Percentiles rank a stretch among this genome's conserved stretches.
phyloP scores from a whole-genome alignment of 2,113 vertebrate genomes.

The Callipepla californica region DNA sequence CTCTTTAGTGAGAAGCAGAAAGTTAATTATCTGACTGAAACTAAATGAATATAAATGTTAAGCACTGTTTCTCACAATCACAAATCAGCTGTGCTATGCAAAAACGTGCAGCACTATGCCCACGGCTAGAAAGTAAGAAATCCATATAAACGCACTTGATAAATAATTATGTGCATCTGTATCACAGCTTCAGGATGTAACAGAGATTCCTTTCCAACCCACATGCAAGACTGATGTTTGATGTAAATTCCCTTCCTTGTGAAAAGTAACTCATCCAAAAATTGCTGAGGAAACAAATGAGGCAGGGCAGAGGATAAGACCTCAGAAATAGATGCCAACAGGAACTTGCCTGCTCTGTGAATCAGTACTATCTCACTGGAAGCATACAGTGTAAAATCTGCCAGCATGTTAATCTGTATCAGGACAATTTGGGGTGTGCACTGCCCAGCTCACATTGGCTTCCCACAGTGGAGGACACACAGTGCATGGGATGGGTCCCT shows the following conservation, averaged over 20 bases:
- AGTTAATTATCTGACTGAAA: background rate
- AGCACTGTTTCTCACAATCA: background rate
- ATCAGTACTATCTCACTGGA: background rate
- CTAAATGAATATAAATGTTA: background rate
- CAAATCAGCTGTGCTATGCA: background rate
- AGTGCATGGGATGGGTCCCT: background rate
- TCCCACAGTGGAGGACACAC: background rate
- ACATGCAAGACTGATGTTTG: background rate
- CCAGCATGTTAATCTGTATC: accelerated
- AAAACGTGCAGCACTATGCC: background rate
- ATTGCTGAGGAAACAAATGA: background rate
- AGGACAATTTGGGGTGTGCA: accelerated
- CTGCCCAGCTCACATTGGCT: background rate
- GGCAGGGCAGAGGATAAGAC: background rate
- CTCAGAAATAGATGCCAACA: background rate
- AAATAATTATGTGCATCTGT: background rate
- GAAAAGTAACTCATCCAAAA: background rate
- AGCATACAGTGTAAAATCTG: background rate
- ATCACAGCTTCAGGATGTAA: background rate
- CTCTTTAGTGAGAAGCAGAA: background rate
- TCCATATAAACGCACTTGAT: background rate
- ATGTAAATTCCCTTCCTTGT: background rate
- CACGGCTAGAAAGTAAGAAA: background rate
- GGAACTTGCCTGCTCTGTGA: background rate
- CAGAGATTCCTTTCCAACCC: background rate